Evolutionary conservation across 2,888 invertebrate species (phyloP), one percentile per base, ranked within the genome.

Genomic region (Litoditis marina): DNA sequence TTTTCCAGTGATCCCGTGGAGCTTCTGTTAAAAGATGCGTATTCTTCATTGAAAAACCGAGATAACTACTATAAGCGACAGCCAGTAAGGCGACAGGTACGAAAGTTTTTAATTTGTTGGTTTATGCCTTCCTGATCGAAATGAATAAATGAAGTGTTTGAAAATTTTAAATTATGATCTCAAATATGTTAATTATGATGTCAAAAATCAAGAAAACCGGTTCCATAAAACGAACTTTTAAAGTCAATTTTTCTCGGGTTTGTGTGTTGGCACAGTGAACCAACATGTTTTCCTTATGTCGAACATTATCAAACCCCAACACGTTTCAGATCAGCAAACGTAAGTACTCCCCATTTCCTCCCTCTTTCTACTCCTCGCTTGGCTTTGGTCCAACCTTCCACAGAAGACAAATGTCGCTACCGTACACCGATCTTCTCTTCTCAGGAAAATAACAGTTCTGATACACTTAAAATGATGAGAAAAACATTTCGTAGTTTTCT

Each of bases 241-340:
- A n/a, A n/a, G n/a, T n/a, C n/a, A n/a, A n/a, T n/a, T n/a, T n/a
- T n/a, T n/a, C n/a, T n/a, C n/a, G n/a, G n/a, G n/a, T n/a, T n/a
- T n/a, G n/a, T n/a, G n/a, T n/a, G n/a, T n/a, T n/a, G n/a, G n/a
- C n/a, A n/a, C n/a, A n/a, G n/a, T n/a, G n/a, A n/a, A n/a, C n/a
- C n/a, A n/a, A n/a, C n/a, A n/a, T n/a, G n/a, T n/a, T n/a, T n/a
- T n/a, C n/a, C n/a, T n/a, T n/a, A n/a, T n/a, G n/a, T n/a, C n/a
- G n/a, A n/a, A n/a, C n/a, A n/a, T n/a, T n/a, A n/a, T n/a, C n/a
- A n/a, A n/a, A n/a, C n/a, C n/a, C n/a, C n/a, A n/a, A n/a, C n/a
- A n/a, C n/a, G n/a, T n/a, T n/a, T n/a, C n/a, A n/a, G 69, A 64
- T 69, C 50, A 58, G 69, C 51, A 69, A 69, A 62, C 66, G 69